Conservation (phyloP, 2,113 vertebrate genomes). For the Corythaixoides concolor region DNA sequence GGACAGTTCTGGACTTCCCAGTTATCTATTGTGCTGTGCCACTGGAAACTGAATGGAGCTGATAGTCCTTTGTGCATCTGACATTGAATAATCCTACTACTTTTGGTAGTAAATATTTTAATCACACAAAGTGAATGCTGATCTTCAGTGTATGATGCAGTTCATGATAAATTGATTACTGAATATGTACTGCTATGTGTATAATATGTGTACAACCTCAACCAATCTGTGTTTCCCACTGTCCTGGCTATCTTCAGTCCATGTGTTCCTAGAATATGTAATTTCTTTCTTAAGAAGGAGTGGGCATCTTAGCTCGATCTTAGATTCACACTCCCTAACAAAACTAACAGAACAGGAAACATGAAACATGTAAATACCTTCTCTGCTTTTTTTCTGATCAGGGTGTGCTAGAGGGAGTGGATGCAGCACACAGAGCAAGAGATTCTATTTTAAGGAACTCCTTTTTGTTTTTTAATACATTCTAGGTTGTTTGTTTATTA, state of each 20-base stretch:
- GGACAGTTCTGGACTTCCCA: neutral
- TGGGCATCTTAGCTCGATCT: neutral
- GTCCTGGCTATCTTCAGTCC: neutral
- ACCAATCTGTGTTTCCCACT: neutral
- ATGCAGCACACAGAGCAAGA: neutral
- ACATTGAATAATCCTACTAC: neutral
- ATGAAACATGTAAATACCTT: neutral
- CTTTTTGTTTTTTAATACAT: neutral
- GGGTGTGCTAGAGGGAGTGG: neutral
- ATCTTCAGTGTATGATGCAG: neutral
- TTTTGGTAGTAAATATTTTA: neutral
- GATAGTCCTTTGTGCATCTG: neutral
- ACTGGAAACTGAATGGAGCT: neutral
- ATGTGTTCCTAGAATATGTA: neutral
- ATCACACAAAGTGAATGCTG: neutral
- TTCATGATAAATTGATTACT: neutral
- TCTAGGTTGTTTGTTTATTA: conserved; percentile 23
- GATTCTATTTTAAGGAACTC: neutral
- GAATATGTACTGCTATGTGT: neutral
- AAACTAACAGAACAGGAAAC: neutral
- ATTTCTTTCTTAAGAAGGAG: neutral
- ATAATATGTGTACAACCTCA: neutral
- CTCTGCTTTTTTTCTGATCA: neutral
- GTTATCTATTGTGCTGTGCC: neutral
- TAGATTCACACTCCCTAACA: neutral